Evolutionary conservation across 2,888 invertebrate species (phyloP).

Genomic region (Hypolimnas misippus): DNA sequence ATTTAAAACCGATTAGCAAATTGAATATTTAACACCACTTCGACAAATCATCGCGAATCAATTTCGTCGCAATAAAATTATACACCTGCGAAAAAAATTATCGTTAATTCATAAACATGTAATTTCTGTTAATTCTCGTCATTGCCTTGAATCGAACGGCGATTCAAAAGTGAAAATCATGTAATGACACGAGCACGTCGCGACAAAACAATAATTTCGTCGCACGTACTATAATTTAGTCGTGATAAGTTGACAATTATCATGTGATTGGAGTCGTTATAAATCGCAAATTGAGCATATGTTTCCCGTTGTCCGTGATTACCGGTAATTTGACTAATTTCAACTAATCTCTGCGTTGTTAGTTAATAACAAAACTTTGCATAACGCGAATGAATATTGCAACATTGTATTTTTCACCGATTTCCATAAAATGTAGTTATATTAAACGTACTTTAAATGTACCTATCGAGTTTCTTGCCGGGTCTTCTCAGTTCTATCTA

Average conservation of each 20-base stretch:
- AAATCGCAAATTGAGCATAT: conserved; percentile 46
- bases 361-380: background rate
- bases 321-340: conserved; percentile 19
- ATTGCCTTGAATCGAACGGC: background rate
- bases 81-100: background rate
- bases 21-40: no score
- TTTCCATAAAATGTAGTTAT: no score
- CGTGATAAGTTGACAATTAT: conserved; percentile 46
- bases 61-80: no score
- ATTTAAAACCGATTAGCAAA: conserved; percentile 22
- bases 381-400: no score
- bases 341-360: conserved; percentile 5
- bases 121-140: no score
- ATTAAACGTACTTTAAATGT: no score
- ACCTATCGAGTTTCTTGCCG: no score
- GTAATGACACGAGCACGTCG: conserved; percentile 41
- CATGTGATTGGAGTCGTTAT: conserved; percentile 44
- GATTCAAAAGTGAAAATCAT: conserved; percentile 47
- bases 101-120: no score
- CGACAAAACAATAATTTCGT: conserved; percentile 48
- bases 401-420: no score
- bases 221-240: conserved; percentile 37
- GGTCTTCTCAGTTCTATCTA: no score
- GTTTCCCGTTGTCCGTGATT: conserved; percentile 28
- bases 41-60: no score